Base-by-base conservation (phyloP, 2,888 invertebrate genomes). In the Mimas tiliae region DNA sequence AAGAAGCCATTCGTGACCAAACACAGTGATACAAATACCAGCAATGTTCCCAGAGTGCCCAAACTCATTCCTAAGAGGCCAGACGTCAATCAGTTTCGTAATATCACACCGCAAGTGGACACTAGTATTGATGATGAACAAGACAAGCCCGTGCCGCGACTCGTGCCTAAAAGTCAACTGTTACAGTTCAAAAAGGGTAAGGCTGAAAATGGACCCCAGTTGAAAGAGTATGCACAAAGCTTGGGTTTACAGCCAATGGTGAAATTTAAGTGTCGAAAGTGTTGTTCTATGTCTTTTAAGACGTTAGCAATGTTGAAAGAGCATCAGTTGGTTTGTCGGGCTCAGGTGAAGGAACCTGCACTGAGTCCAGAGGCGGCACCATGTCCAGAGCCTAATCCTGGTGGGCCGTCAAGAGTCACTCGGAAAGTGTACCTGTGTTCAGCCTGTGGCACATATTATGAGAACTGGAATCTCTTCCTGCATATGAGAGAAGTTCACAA, bases 401-500 rank as follows among this genome's bases (percentile, higher is more conserved):
- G 87, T 42, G 91, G 89, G 14, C 90, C 89, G 34, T 95, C 96
- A 62, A 94, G 95, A 81, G 95, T 96, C 55, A 96, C 96, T n/a
- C 93, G 96, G 53, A 96, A 97, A 84, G 96, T 97, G 69, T 97
- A 96, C 84, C 89, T 97, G 64, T 97, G 97, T 84, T 96, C 97
- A 14, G 96, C 96, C 0, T 97, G 97, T 85, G 96, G 96, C 55
- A 97, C 96, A 12, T 97, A 97, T 80, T 97, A 97, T 89, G 97
- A 97, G 87, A 96, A 97, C 79, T 97, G 97, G 97, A 97, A 97
- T 88, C 94, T 97, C 68, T 97, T 97, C 83, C 87, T 97, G 58
- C 98, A 98, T 78, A 97, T 97, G 95, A 94, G 96, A 65, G 97
- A 97, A 80, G 95, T 96, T 67, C 98, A 98, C 85, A 95, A 96